Evolutionary conservation across 2,888 invertebrate species (phyloP), one percentile per base, ranked within the genome.

Genomic region (Carabus problematicus): DNA sequence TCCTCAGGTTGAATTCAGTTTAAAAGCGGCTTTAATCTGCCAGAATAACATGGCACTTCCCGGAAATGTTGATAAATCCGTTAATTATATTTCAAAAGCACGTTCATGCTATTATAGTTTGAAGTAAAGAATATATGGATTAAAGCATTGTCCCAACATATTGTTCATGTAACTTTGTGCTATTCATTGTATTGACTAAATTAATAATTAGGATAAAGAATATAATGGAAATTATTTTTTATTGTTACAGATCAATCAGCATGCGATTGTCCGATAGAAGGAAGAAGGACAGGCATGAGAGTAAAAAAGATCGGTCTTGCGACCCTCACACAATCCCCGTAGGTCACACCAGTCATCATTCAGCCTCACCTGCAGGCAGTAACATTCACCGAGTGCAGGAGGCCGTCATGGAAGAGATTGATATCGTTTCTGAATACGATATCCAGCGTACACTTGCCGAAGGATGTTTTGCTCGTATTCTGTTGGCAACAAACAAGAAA

Each of bases 391-490:
- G 82, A 71, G 83, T 87, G 69, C 85, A 85, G 73, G 86, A 87
- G 71, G 79, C 85, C 19, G 80, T 83, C 0, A 77, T 87, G 61
- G 84, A 85, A 3, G 79, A 85, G 71, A 77, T 87, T 76, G 83
- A 85, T 45, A 81, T 88, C 59, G 76, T 81, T 14, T 83, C 85
- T 72, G 88, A 90, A 78, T 91, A 91, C 79, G 85, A 87, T 71
- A 84, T 90, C 12, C 82, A 88, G 55, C 85, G 85, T 75, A 87
- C 87, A 1, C 80, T 91, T 29, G 89, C 89, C 9, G 87, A 89
- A 76, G 91, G 91, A 8, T 88, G 89, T 72, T 90, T 89, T 77
- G 90, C 90, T 3, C 87, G 87, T 75, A 87, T 91, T 0, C 80
- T 91, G 39, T 81, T 91, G 55, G 89, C 89, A 7, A 84, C 79